Conservation (phyloP, 2,797 vertebrate genomes). For the Amblyopsis hoosieri region DNA sequence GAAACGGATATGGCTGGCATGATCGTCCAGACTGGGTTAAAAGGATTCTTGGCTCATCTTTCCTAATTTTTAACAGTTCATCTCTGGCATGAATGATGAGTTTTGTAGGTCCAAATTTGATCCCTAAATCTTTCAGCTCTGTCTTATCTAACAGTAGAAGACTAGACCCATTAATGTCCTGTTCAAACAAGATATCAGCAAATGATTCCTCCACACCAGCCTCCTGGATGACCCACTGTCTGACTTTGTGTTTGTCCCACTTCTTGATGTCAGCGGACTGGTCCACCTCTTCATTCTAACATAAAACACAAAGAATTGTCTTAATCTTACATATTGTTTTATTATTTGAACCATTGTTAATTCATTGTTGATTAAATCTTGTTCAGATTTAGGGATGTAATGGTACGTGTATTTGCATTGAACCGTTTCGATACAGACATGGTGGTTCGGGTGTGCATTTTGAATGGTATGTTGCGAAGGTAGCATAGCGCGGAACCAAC, state of each 20-base stretch:
- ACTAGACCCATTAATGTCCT: constrained; percentile 53
- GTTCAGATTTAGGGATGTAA: no score
- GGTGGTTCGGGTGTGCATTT: no score
- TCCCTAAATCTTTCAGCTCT: constrained; percentile 21
- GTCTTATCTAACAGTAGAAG: constrained; percentile 50
- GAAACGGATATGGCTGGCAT: constrained; percentile 71
- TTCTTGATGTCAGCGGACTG: constrained; percentile 49
- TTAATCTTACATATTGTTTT: no score
- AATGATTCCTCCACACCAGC: constrained; percentile 29
- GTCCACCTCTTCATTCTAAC: constrained; percentile 37
- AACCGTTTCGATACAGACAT: no score
- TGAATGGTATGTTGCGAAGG: no score
- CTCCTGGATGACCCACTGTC: constrained; percentile 49
- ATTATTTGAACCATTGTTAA: background rate
- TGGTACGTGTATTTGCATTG: no score
- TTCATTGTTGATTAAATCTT: background rate
- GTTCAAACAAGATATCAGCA: constrained; percentile 51
- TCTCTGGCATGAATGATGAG: constrained; percentile 60
- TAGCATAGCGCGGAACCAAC: no score
- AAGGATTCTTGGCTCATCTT: constrained; percentile 20
- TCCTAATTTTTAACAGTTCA: constrained; percentile 43
- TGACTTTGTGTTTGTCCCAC: constrained; percentile 68
- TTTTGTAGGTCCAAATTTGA: constrained; percentile 60
- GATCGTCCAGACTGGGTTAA: constrained; percentile 18
- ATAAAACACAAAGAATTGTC: constrained; percentile 4